Evolutionary conservation across 64 coral and sea anemone genomes (phyloP).

Genomic region (Pachyseris speciosa): DNA sequence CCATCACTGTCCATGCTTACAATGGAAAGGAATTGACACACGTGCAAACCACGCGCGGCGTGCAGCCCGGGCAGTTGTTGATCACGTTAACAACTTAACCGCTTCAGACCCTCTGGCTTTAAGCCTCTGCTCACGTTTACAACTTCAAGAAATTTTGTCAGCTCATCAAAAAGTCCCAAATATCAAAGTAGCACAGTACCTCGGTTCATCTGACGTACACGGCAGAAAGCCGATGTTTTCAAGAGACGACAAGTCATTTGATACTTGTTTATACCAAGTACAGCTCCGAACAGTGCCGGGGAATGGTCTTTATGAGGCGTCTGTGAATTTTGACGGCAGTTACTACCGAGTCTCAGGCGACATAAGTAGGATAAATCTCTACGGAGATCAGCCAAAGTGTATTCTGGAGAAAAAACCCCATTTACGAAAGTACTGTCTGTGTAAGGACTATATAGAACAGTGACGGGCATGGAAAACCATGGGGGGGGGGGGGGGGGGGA

Average conservation of each 20-base stretch:
- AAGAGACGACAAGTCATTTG: slow-evolving; percentile 14
- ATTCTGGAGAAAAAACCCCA: slow-evolving; percentile 79
- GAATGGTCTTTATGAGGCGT: slow-evolving; percentile 84
- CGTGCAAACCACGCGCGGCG: slow-evolving; percentile 58
- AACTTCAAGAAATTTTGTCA: slow-evolving; percentile 69
- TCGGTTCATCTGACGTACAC: slow-evolving; percentile 75
- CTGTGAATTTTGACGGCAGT: slow-evolving; percentile 51
- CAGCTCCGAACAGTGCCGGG: slow-evolving; percentile 81
- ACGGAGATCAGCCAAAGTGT: slow-evolving; percentile 93
- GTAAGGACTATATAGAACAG: slow-evolving; percentile 64
- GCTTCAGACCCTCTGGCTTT: slow-evolving; percentile 42
- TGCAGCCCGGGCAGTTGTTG: slow-evolving; percentile 66
- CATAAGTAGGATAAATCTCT: slow-evolving; percentile 94
- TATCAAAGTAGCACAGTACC: slow-evolving; percentile 74
- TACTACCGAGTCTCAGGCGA: slow-evolving; percentile 62
- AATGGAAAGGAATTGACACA: slow-evolving; percentile 57
- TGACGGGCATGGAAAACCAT: no score
- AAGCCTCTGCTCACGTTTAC: slow-evolving; percentile 68
- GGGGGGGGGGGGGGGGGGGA: no score
- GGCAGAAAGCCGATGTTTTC: slow-evolving; percentile 83
- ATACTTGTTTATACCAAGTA: slow-evolving; percentile 89
- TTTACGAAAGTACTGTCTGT: slow-evolving; percentile 90
- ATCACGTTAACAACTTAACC: slow-evolving; percentile 76
- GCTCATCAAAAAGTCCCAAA: slow-evolving; percentile 86
- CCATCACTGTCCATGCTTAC: slow-evolving; percentile 95